phyloP scores from a whole-genome alignment of 2,113 vertebrate species.

The Anhinga anhinga region DNA sequence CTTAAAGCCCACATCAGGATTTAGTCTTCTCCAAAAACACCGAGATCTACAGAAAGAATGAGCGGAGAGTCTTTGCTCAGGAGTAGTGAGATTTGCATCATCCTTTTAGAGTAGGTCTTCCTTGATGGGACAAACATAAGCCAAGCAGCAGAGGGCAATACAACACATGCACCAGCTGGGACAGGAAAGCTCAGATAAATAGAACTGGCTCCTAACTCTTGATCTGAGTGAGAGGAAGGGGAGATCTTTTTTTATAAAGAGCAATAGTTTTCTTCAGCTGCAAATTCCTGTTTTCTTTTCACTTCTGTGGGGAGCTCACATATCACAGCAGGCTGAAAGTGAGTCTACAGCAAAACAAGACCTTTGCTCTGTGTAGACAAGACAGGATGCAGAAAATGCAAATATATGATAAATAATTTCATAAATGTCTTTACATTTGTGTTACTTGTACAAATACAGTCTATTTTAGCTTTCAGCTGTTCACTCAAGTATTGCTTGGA shows the following conservation, averaged over 20 bases:
- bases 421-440: background rate
- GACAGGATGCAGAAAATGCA: background rate
- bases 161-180: background rate
- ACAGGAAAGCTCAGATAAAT: background rate
- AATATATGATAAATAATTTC: background rate
- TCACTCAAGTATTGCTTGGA: background rate
- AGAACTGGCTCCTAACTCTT: background rate
- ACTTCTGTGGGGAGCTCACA: background rate
- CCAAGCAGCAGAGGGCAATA: background rate
- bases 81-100: background rate
- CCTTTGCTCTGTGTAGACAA: background rate
- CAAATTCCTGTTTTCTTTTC: background rate
- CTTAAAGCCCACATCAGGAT: background rate
- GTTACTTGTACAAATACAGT: background rate
- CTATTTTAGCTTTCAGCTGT: background rate
- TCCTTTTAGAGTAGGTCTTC: background rate
- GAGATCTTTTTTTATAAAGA: background rate
- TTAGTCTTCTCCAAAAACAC: background rate
- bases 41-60: background rate
- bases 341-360: background rate
- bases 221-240: background rate
- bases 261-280: background rate
- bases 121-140: background rate
- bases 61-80: background rate
- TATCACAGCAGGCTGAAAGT: background rate